Percentiles rank a stretch among this genome's conserved stretches.
Evolutionary conservation across 2,797 vertebrate species (phyloP).

Genomic region (Periparus ater): DNA sequence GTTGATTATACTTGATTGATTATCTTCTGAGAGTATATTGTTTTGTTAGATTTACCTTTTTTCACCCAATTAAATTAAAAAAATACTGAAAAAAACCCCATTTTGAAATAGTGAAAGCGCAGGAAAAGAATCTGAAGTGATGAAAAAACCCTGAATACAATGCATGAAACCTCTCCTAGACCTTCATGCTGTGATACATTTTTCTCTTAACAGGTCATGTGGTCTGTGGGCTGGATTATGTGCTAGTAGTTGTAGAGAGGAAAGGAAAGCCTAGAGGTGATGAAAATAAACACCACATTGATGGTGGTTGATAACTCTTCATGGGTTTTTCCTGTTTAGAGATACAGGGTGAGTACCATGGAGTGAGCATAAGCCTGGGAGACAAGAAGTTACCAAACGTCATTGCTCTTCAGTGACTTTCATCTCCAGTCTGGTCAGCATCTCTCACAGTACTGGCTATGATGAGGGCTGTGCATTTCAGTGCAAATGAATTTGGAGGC

Average conservation of each 20-base stretch:
- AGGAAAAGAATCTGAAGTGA: background rate
- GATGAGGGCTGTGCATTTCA: background rate
- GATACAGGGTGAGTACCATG: background rate
- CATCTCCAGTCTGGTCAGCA: background rate
- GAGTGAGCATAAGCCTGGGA: background rate
- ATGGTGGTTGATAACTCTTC: background rate
- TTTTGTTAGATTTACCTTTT: background rate
- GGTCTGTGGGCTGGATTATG: background rate
- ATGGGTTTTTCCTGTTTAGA: background rate
- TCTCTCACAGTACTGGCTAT: background rate
- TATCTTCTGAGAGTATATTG: background rate
- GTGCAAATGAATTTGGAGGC: background rate
- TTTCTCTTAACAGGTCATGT: background rate
- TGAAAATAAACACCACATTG: background rate
- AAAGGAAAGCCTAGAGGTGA: background rate
- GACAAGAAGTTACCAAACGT: background rate
- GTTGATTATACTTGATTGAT: background rate
- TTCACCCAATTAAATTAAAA: background rate
- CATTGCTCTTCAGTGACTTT: background rate
- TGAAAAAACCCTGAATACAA: background rate
- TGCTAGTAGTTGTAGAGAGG: background rate
- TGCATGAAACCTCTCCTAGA: background rate
- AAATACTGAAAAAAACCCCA: background rate
- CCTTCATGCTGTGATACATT: background rate
- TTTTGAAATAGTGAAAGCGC: background rate